Evolutionary conservation across 2,113 vertebrate species (phyloP).

Genomic region (Phaetusa simplex): DNA sequence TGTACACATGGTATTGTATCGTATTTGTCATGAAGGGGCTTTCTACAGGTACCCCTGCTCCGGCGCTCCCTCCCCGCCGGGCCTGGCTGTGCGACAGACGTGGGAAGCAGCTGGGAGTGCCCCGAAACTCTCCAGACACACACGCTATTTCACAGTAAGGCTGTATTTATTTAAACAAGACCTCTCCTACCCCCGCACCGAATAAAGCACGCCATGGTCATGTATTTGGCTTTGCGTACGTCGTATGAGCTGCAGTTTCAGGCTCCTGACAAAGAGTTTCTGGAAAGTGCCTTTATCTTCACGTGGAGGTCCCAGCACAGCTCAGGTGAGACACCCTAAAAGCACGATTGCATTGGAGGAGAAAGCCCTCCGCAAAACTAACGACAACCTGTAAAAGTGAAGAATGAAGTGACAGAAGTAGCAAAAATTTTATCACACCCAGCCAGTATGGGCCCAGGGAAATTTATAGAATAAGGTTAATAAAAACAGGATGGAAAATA

Average conservation of each 20-base stretch:
- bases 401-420: neutral
- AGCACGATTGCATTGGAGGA: neutral
- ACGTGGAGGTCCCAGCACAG: neutral
- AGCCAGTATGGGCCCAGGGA: neutral
- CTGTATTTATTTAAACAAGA: neutral
- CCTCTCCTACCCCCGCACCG: fast-evolving
- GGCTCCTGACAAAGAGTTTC: neutral
- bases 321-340: neutral
- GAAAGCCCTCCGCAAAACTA: neutral
- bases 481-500: neutral
- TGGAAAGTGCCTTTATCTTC: neutral
- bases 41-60: fast-evolving
- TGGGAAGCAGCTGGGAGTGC: fast-evolving
- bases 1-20: fast-evolving
- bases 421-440: neutral
- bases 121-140: neutral
- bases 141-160: fast-evolving
- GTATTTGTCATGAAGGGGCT: neutral
- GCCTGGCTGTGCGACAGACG: fast-evolving
- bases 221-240: fast-evolving
- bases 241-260: fast-evolving
- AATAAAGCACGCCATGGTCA: neutral
- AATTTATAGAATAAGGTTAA: neutral
- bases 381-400: neutral
- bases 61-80: neutral